These are phyloP conservation scores for Drosophila greeni DNA, from an alignment of 2,888 invertebrate genomes.

Conservation along the genomic window DNA sequence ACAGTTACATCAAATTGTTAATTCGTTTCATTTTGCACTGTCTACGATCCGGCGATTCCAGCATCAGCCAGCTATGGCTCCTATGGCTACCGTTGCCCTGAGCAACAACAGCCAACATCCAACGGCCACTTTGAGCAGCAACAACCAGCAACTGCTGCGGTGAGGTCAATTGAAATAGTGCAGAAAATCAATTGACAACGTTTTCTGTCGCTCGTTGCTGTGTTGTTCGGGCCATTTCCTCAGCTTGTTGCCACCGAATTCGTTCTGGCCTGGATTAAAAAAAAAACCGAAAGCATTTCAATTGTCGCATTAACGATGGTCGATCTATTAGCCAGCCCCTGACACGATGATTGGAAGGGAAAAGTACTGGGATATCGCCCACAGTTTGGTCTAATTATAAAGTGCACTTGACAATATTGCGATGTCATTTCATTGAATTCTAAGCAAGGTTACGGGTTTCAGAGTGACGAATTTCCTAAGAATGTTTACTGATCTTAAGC, in stretches of 20 bases:
- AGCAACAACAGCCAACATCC: slow-evolving; percentile 18
- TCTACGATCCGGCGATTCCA: slow-evolving; percentile 47
- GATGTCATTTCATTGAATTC: slow-evolving; percentile 12
- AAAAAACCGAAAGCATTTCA: slow-evolving; percentile 53
- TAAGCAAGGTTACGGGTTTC: background rate
- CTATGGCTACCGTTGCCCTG: slow-evolving; percentile 64
- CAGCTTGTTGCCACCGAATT: slow-evolving; percentile 46
- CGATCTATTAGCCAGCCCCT: slow-evolving; percentile 56
- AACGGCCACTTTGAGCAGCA: too few relatives aligned
- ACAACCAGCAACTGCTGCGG: slow-evolving; percentile 33
- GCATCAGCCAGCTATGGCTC: slow-evolving; percentile 36
- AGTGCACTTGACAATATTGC: slow-evolving; percentile 28
- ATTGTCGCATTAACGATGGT: slow-evolving; percentile 67
- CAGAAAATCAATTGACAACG: slow-evolving; percentile 77
- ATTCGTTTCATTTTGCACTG: slow-evolving; percentile 74
- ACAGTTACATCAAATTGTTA: slow-evolving; percentile 74
- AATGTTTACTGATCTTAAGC: slow-evolving; percentile 8
- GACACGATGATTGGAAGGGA: slow-evolving; percentile 29
- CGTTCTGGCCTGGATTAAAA: slow-evolving; percentile 49
- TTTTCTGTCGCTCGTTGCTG: slow-evolving; percentile 54
- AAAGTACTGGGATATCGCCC: slow-evolving; percentile 14
- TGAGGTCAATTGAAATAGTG: slow-evolving; percentile 74
- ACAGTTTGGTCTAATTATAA: slow-evolving; percentile 5
- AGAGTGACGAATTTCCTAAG: background rate
- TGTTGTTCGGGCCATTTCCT: slow-evolving; percentile 39